Base-by-base conservation (phyloP, 2,113 vertebrate species). In the Centropristis striata region DNA sequence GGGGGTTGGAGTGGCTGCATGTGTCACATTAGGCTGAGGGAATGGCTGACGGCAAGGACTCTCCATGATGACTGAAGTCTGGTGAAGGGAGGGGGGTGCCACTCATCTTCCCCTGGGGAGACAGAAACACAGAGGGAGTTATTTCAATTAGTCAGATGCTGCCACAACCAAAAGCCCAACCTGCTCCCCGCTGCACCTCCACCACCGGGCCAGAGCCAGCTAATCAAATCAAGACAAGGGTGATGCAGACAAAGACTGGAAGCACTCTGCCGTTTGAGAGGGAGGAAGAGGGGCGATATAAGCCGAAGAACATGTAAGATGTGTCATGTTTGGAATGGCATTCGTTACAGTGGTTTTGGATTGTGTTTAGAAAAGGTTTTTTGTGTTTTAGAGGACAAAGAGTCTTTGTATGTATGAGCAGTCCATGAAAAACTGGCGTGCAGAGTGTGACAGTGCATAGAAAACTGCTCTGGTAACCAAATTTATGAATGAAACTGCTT, bases 101-200 rank as follows among this genome's bases (percentile, higher is more conserved):
- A 12, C 83, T 89, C 85, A 70, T 74, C 68, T 82, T 86, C 37
- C 81, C 86, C 81, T 36, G 20, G 83, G 80, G 82, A 90, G 66
- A 80, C 72, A 86, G 57, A 79, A 78, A 85, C 61, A 50, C 77
- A 85, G 75, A 75, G 85, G 82, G 81, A 83, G 81, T 82, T 82
- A 72, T 83, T 92, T 92, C 88, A 93, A 93, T 94, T 93, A 92
- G 88, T 74, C 70, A 83, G 75, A 91, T 76, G 71, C 58, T 8
- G 71, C 72, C 39, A 42, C 78, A 80, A 87, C 86, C 84, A 87
- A 90, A 77, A 80, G 76, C 72, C 72, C 71, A 20, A 59, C 75
- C 85, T 86, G 59, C 85, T 81, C 72, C 60, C 72, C 14, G 49
- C 86, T 77, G 71, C 80, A 85, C 71, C 50, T 80, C 63, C 65